Percentiles rank a stretch among this genome's conserved stretches.
Evolutionary conservation across 2,888 invertebrate species (phyloP).

Genomic region (Tetheella fluctuosa): DNA sequence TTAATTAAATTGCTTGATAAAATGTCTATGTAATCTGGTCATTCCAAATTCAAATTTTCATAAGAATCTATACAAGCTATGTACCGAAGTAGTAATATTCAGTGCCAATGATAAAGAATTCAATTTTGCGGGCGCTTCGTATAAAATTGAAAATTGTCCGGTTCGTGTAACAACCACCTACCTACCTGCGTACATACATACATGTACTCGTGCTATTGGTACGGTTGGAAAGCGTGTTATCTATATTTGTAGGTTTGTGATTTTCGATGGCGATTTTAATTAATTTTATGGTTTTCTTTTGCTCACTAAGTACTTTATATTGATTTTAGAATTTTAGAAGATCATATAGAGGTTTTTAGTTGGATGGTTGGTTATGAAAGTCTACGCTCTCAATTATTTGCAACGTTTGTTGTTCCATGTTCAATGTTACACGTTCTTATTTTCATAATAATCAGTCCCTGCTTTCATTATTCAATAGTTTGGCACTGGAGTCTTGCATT

Average conservation of each 20-base stretch:
- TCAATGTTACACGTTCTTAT: no score
- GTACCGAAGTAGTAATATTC: neutral
- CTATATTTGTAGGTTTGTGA: neutral
- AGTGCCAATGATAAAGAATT: slow-evolving; percentile 1
- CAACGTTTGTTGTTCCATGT: no score
- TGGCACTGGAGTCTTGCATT: neutral
- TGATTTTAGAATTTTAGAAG: no score
- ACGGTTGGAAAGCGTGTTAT: neutral
- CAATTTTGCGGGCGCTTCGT: slow-evolving; percentile 3
- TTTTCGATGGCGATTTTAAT: no score
- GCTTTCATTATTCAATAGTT: neutral
- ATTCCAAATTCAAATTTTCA: neutral
- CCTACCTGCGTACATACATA: neutral
- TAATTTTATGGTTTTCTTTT: no score
- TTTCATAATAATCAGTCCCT: neutral
- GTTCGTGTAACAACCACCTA: neutral
- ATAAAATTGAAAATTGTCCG: slow-evolving; percentile 7
- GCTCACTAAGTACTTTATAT: no score
- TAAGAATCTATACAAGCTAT: neutral
- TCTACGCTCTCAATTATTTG: no score
- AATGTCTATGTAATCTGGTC: neutral
- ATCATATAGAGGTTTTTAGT: no score
- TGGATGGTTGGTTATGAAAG: no score
- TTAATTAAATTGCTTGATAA: neutral
- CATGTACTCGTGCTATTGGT: neutral